Base-by-base conservation (phyloP, 2,113 vertebrate species). In the Nesogale talazaci region DNA sequence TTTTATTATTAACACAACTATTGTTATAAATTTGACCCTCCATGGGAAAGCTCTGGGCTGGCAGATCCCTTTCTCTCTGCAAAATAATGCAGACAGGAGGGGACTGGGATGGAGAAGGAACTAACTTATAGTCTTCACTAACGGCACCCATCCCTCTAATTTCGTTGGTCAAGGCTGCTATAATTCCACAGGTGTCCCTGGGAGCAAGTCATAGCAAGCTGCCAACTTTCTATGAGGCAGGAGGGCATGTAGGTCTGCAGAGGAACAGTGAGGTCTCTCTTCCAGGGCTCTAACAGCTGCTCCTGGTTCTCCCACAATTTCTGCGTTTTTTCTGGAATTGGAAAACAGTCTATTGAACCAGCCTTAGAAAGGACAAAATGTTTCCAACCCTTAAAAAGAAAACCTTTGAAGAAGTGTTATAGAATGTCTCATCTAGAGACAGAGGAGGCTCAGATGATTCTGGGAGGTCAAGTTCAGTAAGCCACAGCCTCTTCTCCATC, bases 291-390 rank as follows among this genome's bases (percentile, higher is more conserved):
- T 81, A 14, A n/a, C 9, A 0, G 5, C 7, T 1, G 31, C 29
- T 87, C 22, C 27, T 40, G 0, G 34, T 22, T 75, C 34, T n/a
- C 22, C 19, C 17, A 5, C 23, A 29, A 42, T 72, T 27, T 78
- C 72, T 90, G 34, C 38, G 40, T 40, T 90, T 90, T 83, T 92
- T 70, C 52, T 89, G 61, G 59, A 67, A 84, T 17, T 61, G 59
- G n/a, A 65, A 80, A n/a, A 19, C 29, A 75, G 61, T 83, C 75
- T 56, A 31, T 52, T 57, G 86, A 65, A 80, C 70, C 83, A 34
- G 56, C 38, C 17, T 65, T 88, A 86, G 40, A 94, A 77, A 92
- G 61, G 31, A 52, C 22, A 91, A 72, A 91, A 74, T 6, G 36
- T 91, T 90, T 86, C 74, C 34, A 59, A 65, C 67, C 23, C 87